phyloP scores from a whole-genome alignment of 1,140 invertebrate genomes.

The Aphaenogaster rudis region DNA sequence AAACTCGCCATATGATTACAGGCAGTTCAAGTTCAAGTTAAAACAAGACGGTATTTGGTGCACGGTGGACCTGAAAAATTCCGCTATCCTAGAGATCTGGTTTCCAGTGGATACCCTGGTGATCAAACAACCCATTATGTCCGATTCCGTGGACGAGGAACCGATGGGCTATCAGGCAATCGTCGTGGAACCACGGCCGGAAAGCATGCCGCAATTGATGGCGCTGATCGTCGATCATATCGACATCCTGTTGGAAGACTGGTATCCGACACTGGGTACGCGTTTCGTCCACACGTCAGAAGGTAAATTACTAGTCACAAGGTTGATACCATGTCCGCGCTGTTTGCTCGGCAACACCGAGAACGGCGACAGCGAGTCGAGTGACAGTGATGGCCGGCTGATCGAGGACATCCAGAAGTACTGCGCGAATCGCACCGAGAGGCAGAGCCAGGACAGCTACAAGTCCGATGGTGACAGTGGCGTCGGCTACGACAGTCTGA shows the following conservation, averaged over 20 bases:
- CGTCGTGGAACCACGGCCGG: conserved; percentile 91
- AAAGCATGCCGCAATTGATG: conserved; percentile 94
- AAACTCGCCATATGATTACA: conserved; percentile 87
- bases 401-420: conserved; percentile 76
- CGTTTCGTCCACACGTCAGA: conserved; percentile 99
- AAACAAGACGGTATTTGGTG: conserved; percentile 95
- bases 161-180: conserved; percentile 90
- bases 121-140: conserved; percentile 89
- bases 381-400: conserved; percentile 79
- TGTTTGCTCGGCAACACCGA: conserved; percentile 89
- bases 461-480: conserved; percentile 93
- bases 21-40: conserved; percentile 89
- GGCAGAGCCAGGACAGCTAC: conserved; percentile 90
- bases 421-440: conserved; percentile 76
- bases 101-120: conserved; percentile 93
- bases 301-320: conserved; percentile 97
- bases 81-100: conserved; percentile 95
- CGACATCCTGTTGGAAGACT: conserved; percentile 98
- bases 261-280: conserved; percentile 98
- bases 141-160: conserved; percentile 85
- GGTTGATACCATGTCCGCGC: conserved; percentile 96
- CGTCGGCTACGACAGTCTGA: conserved; percentile 91
- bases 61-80: conserved; percentile 93
- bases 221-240: conserved; percentile 98
- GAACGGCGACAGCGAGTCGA: conserved; percentile 78